Conservation (phyloP, 2,113 vertebrate genomes). For the Felis chaus region DNA sequence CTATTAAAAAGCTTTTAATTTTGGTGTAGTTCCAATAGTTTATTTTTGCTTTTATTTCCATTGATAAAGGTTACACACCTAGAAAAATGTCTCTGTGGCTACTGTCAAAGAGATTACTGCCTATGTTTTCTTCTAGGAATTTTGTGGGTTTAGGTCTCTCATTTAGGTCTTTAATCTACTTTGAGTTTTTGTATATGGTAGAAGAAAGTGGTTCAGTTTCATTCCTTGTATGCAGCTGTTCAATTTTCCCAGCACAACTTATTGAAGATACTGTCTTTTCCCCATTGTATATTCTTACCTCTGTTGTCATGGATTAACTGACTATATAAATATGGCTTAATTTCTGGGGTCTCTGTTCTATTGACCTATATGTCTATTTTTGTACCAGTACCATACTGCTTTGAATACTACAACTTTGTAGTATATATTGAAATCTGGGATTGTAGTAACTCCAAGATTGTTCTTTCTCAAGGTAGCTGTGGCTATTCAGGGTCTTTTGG, state of each 20-base stretch:
- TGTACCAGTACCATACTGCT: not conserved
- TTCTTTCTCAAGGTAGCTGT: not conserved
- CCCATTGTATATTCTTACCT: not conserved
- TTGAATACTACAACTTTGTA: not conserved
- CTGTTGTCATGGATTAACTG: not conserved
- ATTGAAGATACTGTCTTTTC: not conserved
- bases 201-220: not conserved
- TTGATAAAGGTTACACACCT: not conserved
- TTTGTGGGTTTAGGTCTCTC: not conserved
- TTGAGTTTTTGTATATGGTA: not conserved
- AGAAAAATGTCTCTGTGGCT: not conserved
- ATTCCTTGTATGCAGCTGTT: not conserved
- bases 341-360: not conserved
- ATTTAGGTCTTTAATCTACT: not conserved
- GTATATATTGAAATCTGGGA: not conserved
- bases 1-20: not conserved
- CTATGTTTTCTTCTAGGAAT: not conserved
- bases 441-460: not conserved
- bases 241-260: not conserved
- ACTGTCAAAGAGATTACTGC: not conserved
- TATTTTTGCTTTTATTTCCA: not conserved
- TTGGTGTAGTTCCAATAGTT: not conserved
- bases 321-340: not conserved
- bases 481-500: not conserved
- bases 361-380: not conserved